Conservation (phyloP, 2,888 invertebrate genomes). For the Leptarthrus brevirostris region DNA sequence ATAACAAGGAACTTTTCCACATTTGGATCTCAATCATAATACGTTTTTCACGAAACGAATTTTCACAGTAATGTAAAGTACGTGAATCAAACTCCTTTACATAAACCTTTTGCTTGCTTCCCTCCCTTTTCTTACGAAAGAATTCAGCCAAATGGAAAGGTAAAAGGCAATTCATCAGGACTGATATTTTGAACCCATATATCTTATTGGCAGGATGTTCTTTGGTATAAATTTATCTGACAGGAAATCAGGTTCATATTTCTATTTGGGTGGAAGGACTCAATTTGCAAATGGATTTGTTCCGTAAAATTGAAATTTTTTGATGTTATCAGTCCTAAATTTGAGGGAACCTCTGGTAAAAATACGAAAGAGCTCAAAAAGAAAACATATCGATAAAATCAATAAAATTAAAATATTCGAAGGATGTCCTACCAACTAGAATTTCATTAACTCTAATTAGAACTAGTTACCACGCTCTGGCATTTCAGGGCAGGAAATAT, state of each 20-base stretch:
- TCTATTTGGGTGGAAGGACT: conserved; percentile 40
- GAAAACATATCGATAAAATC: neutral
- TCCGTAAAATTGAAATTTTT: conserved; percentile 30
- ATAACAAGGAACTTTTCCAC: neutral
- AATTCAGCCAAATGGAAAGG: conserved; percentile 29
- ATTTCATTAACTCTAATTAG: conserved; percentile 34
- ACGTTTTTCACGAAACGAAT: conserved; percentile 22
- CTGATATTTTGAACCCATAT: conserved; percentile 39
- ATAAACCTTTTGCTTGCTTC: neutral
- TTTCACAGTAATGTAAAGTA: conserved; percentile 12
- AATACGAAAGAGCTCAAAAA: neutral
- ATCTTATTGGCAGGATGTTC: conserved; percentile 43
- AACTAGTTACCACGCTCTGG: conserved; percentile 18
- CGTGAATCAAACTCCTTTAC: conserved; percentile 35
- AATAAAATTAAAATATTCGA: conserved; percentile 1
- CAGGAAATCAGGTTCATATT: conserved; percentile 47
- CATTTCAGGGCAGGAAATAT: neutral
- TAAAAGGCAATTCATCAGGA: conserved; percentile 44
- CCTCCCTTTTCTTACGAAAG: conserved; percentile 1
- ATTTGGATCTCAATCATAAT: conserved; percentile 19
- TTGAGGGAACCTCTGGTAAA: neutral
- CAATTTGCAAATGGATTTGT: conserved; percentile 48
- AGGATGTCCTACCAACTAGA: neutral
- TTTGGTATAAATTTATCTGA: conserved; percentile 43
- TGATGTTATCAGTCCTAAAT: neutral